Percentiles rank a stretch among this genome's conserved stretches.
Evolutionary conservation across 2,888 invertebrate species (phyloP).

Genomic region (Ernsta delagoae): DNA sequence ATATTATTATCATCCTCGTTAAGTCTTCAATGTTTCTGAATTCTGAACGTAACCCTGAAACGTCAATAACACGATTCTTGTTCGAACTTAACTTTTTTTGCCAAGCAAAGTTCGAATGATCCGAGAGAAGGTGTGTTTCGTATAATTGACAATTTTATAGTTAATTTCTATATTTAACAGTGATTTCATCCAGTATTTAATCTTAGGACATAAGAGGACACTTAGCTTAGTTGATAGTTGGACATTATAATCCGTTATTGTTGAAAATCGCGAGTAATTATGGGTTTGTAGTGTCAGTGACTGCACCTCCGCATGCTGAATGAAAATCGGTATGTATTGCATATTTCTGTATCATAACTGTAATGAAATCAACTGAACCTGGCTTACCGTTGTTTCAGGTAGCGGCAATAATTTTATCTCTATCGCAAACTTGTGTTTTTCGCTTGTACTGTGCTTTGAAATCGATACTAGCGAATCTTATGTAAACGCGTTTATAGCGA

Average conservation of each 20-base stretch:
- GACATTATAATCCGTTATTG: background rate
- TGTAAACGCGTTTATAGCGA: background rate
- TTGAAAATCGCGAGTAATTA: background rate
- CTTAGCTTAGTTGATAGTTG: background rate
- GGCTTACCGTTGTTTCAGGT: background rate
- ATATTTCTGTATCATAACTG: slow-evolving; percentile 1
- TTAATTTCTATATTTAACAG: background rate
- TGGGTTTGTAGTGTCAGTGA: background rate
- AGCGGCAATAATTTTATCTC: slow-evolving; percentile 1
- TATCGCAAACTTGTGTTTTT: background rate
- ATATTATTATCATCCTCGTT: too few relatives aligned
- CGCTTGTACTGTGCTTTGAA: background rate
- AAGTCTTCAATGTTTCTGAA: background rate
- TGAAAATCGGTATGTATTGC: slow-evolving; percentile 13
- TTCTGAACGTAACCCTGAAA: slow-evolving; percentile 5
- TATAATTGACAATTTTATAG: background rate
- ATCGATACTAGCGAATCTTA: slow-evolving; percentile 6
- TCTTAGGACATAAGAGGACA: background rate
- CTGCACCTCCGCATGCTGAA: slow-evolving; percentile 8
- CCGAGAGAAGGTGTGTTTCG: background rate
- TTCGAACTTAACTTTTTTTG: too few relatives aligned
- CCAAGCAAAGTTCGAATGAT: background rate
- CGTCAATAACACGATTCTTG: background rate
- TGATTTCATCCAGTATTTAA: background rate
- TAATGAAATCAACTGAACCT: background rate